Evolutionary conservation across 2,797 vertebrate genomes (phyloP), one percentile per base, ranked within the genome.

Genomic region (Sebastes oblongus): DNA sequence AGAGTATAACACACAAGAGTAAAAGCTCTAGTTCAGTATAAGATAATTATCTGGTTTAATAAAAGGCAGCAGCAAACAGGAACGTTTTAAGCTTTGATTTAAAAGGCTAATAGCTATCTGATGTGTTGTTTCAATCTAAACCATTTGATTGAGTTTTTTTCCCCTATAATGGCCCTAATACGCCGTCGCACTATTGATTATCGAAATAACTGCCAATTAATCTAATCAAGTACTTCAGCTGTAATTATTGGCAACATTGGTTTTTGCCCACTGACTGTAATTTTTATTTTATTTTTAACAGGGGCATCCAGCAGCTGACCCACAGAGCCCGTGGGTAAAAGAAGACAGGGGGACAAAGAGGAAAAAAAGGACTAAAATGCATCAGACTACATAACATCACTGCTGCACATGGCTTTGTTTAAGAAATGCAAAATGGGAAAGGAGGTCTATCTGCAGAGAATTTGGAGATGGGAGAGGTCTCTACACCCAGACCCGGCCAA

Each of bases 381-480:
- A 25, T 86, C 81, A 62, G 62, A 74, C 85, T 64, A 79, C 69
- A 50, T 91, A 74, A 85, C 55, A 52, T 32, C 34, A 8, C 66
- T 30, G 52, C 61, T 85, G 66, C 80, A 80, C 60, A 86, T 83
- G 89, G 79, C 77, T 86, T 82, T 75, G 64, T 84, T 81, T 69
- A 70, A 80, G 78, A 82, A 75, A 87, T 83, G 68, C 84, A 84
- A 27, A 81, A 94, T 93, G 91, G 93, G 82, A 87, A 89, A 81
- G 66, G 82, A 87, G 78, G 29, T 87, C 66, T 86, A 66, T 84
- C 66, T 91, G 67, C 91, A 91, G 74, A 92, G 83, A 86, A 86
- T 89, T 81, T 89, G 92, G 92, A 90, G 93, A 78, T 85, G 92
- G 93, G 84, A 90, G 75, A 85, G 86, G 78, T 91, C 84, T 81